phyloP scores from a whole-genome alignment of 2,113 vertebrate genomes.

The Zonotrichia leucophrys region DNA sequence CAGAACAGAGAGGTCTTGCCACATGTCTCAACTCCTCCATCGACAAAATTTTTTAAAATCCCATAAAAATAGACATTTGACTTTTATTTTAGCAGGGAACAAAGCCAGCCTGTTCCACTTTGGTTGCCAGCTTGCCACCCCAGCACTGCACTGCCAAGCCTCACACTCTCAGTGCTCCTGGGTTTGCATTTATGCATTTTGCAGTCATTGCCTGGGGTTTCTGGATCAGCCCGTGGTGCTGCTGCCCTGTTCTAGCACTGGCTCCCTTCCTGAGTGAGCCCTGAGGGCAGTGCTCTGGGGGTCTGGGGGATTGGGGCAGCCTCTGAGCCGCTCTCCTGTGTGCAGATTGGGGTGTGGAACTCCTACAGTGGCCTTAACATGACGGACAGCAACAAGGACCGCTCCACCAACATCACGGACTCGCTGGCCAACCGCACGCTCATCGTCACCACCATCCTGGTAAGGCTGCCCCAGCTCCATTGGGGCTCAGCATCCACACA shows the following conservation, averaged over 20 bases:
- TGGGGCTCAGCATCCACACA: background rate
- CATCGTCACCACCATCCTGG: slow-evolving; percentile 96
- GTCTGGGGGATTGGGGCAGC: fast-evolving
- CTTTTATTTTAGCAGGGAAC: background rate
- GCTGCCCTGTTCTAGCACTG: background rate
- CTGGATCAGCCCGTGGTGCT: background rate
- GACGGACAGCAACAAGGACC: slow-evolving; percentile 87
- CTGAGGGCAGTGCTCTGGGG: background rate
- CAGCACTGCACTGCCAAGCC: background rate
- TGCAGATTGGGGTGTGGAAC: slow-evolving; percentile 95
- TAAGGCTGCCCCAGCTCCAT: slow-evolving; percentile 51
- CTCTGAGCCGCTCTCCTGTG: slow-evolving; percentile 27
- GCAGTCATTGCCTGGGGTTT: slow-evolving; percentile 9
- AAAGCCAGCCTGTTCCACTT: background rate
- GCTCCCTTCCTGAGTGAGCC: background rate
- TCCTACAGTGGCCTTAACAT: slow-evolving; percentile 95
- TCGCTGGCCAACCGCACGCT: slow-evolving; percentile 93
- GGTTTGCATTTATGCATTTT: background rate
- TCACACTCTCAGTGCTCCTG: background rate
- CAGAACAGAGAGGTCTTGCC: background rate
- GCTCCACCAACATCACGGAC: slow-evolving; percentile 86
- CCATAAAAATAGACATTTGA: background rate
- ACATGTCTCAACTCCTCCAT: background rate
- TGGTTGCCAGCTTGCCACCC: background rate
- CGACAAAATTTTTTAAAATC: background rate